phyloP scores from a whole-genome alignment of 2,888 invertebrate genomes.

The Drosophila gaucha region DNA sequence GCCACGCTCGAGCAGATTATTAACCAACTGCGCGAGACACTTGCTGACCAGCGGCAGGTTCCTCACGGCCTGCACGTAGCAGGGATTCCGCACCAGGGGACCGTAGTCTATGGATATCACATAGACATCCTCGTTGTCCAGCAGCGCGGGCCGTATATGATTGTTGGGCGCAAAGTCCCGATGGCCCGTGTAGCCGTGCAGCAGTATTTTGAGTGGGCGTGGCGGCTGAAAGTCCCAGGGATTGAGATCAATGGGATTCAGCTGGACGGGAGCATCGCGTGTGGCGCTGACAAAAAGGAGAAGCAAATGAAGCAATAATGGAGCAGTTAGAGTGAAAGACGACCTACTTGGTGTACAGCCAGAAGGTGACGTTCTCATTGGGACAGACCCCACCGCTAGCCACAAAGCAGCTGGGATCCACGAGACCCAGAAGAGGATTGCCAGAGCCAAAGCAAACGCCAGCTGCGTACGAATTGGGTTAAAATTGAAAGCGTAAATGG shows the following conservation, averaged over 20 bases:
- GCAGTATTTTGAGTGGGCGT: slow-evolving; percentile 86
- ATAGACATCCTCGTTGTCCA: slow-evolving; percentile 86
- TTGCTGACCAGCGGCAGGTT: slow-evolving; percentile 87
- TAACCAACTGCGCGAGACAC: slow-evolving; percentile 87
- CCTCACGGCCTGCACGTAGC: slow-evolving; percentile 87
- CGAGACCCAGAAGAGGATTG: slow-evolving; percentile 63
- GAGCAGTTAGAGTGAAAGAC: rapidly evolving
- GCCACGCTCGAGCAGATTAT: slow-evolving; percentile 85
- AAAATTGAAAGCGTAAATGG: neutral
- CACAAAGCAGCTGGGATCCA: slow-evolving; percentile 69
- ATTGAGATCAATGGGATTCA: slow-evolving; percentile 82
- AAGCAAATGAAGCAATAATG: neutral
- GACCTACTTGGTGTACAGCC: slow-evolving; percentile 87
- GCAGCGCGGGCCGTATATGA: slow-evolving; percentile 87
- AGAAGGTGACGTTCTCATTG: slow-evolving; percentile 87
- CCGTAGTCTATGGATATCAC: slow-evolving; percentile 88
- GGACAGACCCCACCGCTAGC: slow-evolving; percentile 85
- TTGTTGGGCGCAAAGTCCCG: slow-evolving; percentile 87
- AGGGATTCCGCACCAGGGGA: slow-evolving; percentile 86
- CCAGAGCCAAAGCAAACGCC: slow-evolving; percentile 11
- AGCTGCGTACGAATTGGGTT: slow-evolving; percentile 15
- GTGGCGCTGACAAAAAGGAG: slow-evolving; percentile 56
- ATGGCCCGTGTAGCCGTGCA: slow-evolving; percentile 88
- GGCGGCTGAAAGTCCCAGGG: slow-evolving; percentile 73
- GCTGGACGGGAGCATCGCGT: slow-evolving; percentile 84